Evolutionary conservation across 1,140 invertebrate genomes (phyloP).

Genomic region (Procambarus virginalis): DNA sequence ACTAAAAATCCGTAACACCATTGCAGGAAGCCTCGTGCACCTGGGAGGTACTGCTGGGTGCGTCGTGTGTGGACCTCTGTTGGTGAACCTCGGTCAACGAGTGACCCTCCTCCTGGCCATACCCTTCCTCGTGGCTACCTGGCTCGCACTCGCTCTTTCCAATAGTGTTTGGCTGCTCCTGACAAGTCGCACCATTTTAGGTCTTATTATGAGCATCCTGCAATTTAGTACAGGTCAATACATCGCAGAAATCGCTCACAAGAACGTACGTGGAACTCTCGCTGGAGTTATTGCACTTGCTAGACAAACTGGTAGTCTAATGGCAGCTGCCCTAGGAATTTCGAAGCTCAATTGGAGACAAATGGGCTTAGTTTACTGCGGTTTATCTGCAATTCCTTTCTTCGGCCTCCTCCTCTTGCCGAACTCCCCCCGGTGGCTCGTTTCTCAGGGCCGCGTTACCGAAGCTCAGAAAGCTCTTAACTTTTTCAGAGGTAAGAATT

Average conservation of each 20-base stretch:
- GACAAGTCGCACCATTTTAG: background rate
- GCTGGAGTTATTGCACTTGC: background rate
- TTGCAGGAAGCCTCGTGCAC: conserved; percentile 15
- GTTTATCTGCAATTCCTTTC: conserved; percentile 2
- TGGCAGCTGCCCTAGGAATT: background rate
- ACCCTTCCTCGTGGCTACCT: background rate
- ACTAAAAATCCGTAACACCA: background rate
- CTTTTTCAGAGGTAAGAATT: conserved; percentile 14
- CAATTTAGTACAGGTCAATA: background rate
- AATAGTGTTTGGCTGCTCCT: conserved; percentile 1
- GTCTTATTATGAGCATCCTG: conserved; percentile 10
- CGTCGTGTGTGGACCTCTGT: background rate
- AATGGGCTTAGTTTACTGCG: conserved; percentile 10
- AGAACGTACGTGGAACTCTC: conserved; percentile 19
- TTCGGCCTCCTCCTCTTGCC: conserved; percentile 7
- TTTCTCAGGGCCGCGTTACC: conserved; percentile 16
- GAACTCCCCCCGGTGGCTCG: conserved; percentile 40
- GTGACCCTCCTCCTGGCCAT: conserved; percentile 1
- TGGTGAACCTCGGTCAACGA: conserved; percentile 31
- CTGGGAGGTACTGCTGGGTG: background rate
- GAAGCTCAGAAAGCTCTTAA: conserved; percentile 13
- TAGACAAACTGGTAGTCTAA: background rate
- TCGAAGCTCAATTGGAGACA: conserved; percentile 16
- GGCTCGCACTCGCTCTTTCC: conserved; percentile 22
- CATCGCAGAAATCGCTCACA: conserved; percentile 31